Base-by-base conservation (phyloP, 2,113 vertebrate genomes). In the Prochilodus magdalenae region DNA sequence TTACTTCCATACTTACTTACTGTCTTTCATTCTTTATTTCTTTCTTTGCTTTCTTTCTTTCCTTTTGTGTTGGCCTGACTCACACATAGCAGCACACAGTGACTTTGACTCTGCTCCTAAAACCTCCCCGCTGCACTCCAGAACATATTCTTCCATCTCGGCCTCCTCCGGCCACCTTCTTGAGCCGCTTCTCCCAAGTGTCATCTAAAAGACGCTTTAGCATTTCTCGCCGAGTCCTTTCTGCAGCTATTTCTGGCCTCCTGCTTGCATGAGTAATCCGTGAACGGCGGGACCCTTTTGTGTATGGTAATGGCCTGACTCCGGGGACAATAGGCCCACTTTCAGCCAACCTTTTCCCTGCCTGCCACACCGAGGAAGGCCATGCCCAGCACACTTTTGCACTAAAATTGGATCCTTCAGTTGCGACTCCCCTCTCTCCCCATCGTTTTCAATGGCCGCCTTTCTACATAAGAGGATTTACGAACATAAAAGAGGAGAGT, bases 391-490 rank as follows among this genome's bases (percentile, higher is more conserved):
- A 33, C 40, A 13, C 8, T 63, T 55, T 69, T 2, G 20, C 63
- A 40, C 12, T 70, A 15, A 74, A 62, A 78, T 74, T 22, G 47
- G 20, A 79, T 27, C 70, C 36, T 80, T 77, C 14, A 29, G 40
- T 73, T 26, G 8, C 26, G 8, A 15, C 53, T 3, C 24, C 47
- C 16, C 26, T 51, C 26, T 77, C n/a, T 59, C 59, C 15, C 20
- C 1, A 14, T n/a, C 40, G 5, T 57, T 71, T 71, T 79, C 14
- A 53, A n/a, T 22, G 29, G 49, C 22, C 15, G 11, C 26, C 16
- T 65, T 44, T 76, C 27, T 70, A 24, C 18, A n/a, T 71, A 75
- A 80, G 53, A 80, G 72, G 77, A 75, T 80, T 84, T 79, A n/a
- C n/a, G 10, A 24, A 60, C 63, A 84, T 80, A 59, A 75, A 80